Evolutionary conservation across 2,888 invertebrate species (phyloP).

Genomic region (Pristionchus japonicus): DNA sequence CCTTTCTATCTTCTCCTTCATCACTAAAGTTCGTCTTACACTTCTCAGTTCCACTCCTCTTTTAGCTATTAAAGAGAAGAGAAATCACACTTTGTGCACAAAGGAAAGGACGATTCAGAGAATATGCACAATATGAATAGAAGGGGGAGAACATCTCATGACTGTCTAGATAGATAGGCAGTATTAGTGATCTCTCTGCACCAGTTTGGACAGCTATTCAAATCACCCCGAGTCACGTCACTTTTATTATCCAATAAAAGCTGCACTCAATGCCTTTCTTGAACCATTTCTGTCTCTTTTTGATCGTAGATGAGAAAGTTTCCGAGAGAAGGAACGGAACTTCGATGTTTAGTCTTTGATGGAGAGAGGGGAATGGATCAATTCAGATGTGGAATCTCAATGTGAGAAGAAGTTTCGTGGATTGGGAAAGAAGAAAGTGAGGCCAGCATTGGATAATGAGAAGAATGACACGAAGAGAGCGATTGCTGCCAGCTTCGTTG

Average conservation of each 20-base stretch:
- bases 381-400: conserved; percentile 25
- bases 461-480: conserved; percentile 46
- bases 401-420: background rate
- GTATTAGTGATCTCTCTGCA: background rate
- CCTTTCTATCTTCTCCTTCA: background rate
- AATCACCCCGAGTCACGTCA: background rate
- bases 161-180: too few species aligned
- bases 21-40: conserved; percentile 17
- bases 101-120: background rate
- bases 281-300: background rate
- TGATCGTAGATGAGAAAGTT: background rate
- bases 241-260: background rate
- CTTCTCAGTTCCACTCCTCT: background rate
- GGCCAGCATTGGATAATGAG: background rate
- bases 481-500: conserved; percentile 66
- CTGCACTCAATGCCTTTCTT: background rate
- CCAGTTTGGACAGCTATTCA: background rate
- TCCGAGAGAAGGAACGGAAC: background rate
- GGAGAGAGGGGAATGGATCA: background rate
- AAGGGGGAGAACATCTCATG: background rate
- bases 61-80: background rate
- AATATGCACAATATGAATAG: background rate
- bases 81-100: background rate
- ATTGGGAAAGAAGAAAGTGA: conserved; percentile 3
- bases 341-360: background rate